These are phyloP conservation scores for Troilus luridus DNA, from an alignment of 2,888 invertebrate species.

Conservation along the genomic window DNA sequence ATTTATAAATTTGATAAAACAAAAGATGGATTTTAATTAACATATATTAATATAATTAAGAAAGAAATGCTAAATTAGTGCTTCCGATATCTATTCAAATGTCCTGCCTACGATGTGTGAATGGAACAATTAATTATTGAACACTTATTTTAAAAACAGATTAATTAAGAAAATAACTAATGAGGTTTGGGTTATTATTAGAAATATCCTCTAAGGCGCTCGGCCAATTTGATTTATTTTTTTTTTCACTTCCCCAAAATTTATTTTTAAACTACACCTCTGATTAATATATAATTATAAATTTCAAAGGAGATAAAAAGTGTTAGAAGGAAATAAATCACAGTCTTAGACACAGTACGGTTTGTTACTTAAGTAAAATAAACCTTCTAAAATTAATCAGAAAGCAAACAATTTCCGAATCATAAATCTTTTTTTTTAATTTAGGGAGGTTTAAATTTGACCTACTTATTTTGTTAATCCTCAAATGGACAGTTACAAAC, in stretches of 20 bases:
- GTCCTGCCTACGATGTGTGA: neutral
- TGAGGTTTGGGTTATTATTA: neutral
- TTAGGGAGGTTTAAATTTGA: neutral
- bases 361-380: neutral
- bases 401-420: neutral
- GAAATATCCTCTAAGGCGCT: neutral
- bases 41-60: neutral
- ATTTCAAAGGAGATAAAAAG: neutral
- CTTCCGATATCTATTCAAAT: neutral
- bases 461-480: no score
- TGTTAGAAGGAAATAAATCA: neutral
- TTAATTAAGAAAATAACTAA: slow-evolving; percentile 21
- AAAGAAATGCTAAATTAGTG: neutral
- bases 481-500: no score
- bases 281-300: slow-evolving; percentile 7
- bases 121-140: neutral
- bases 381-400: neutral
- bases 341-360: neutral
- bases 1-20: no score
- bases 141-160: neutral
- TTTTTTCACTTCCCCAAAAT: neutral
- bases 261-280: neutral
- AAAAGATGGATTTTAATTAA: neutral
- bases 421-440: neutral
- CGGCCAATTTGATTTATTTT: neutral